Percentiles rank a stretch among this genome's conserved stretches.
These are phyloP conservation scores for Nestor notabilis DNA, from an alignment of 2,113 vertebrate species.

Conservation along the genomic window DNA sequence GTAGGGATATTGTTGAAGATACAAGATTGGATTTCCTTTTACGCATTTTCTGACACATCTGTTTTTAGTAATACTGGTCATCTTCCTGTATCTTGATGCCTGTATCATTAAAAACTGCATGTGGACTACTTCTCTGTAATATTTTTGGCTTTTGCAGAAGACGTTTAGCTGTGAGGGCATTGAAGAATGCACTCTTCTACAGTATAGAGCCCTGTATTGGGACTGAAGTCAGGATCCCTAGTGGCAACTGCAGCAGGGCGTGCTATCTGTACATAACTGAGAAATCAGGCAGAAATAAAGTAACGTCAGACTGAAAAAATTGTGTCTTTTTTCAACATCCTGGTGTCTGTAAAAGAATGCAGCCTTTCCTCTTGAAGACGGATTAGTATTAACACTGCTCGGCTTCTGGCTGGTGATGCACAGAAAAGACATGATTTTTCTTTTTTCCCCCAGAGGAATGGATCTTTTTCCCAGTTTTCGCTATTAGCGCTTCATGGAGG, in stretches of 20 bases:
- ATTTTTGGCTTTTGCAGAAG: background rate
- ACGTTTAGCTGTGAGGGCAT: rapidly evolving
- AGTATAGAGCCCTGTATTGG: background rate
- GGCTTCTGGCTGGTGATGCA: background rate
- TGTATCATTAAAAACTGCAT: background rate
- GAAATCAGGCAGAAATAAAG: background rate
- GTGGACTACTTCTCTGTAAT: background rate
- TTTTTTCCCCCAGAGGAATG: background rate
- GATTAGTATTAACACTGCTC: background rate
- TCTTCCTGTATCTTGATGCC: background rate
- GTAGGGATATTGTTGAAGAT: background rate
- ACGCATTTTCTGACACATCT: background rate
- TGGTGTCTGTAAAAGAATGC: background rate
- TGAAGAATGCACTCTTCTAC: background rate
- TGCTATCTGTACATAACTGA: background rate
- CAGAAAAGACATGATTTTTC: background rate
- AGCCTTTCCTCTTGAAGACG: background rate
- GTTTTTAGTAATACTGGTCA: background rate
- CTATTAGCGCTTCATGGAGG: background rate
- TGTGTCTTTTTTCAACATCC: background rate
- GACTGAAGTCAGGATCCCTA: background rate
- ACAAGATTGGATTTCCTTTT: background rate
- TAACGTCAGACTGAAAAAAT: background rate
- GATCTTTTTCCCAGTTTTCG: background rate
- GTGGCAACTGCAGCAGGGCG: background rate